Evolutionary conservation across 2,113 vertebrate species (phyloP).

Genomic region (Condylura cristata): DNA sequence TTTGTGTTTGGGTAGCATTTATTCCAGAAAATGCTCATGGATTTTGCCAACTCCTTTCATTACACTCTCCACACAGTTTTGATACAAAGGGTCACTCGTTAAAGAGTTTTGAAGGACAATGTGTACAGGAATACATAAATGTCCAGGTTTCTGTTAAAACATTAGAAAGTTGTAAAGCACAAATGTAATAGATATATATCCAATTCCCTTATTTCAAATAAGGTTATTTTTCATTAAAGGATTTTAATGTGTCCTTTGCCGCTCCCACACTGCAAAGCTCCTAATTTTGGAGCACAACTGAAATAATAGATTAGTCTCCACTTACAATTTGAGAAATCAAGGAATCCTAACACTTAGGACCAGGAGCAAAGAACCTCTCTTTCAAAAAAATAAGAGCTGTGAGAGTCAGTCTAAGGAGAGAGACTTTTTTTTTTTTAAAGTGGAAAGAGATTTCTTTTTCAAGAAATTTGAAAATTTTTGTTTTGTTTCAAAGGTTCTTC

Average conservation of each 20-base stretch:
- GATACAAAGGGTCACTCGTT: conserved; percentile 49
- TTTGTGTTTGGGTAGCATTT: conserved; percentile 3
- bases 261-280: background rate
- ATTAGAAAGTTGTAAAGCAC: conserved; percentile 6
- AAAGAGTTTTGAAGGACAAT: conserved; percentile 63
- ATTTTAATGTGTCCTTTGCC: background rate
- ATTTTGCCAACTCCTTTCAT: conserved; percentile 57
- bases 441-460: background rate
- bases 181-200: conserved; percentile 10
- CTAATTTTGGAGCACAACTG: background rate
- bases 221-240: conserved; percentile 41
- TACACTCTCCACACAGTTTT: conserved; percentile 33
- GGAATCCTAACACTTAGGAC: background rate
- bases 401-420: background rate
- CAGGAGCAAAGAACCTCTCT: background rate
- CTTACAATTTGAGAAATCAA: conserved; percentile 18
- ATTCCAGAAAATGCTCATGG: background rate
- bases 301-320: background rate
- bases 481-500: background rate
- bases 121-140: background rate
- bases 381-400: background rate
- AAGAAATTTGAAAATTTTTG: background rate
- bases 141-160: conserved; percentile 40
- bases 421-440: background rate
- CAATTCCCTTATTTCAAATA: conserved; percentile 36